Conservation (phyloP, 2,888 invertebrate species). For the Cheilosia urbana region DNA sequence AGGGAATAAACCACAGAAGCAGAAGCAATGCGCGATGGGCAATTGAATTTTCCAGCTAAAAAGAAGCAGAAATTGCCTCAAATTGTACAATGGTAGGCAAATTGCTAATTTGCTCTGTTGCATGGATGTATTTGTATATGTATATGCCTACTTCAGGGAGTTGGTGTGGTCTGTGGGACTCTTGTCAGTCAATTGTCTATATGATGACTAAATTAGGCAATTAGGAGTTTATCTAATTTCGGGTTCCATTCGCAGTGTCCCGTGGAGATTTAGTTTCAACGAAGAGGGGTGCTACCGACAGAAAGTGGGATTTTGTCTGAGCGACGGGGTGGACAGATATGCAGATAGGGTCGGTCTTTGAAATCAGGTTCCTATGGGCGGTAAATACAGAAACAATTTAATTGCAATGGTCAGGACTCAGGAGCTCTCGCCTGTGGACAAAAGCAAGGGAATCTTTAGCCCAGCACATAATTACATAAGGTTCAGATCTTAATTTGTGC, state of each 20-base stretch:
- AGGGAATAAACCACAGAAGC: slow-evolving; percentile 1
- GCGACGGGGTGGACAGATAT: too few species aligned
- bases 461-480: too few species aligned
- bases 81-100: slow-evolving; percentile 62
- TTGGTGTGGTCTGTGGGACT: slow-evolving; percentile 12
- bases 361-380: too few species aligned
- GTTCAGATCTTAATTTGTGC: too few species aligned
- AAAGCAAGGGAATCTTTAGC: too few species aligned
- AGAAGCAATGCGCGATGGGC: slow-evolving; percentile 20
- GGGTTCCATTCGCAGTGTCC: slow-evolving; percentile 8
- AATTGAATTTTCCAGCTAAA: slow-evolving; percentile 65
- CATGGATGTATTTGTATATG: not conserved
- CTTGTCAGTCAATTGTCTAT: slow-evolving; percentile 45
- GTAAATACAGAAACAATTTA: too few species aligned
- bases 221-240: slow-evolving; percentile 53
- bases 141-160: slow-evolving; percentile 37
- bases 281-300: slow-evolving; percentile 15
- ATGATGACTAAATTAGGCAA: slow-evolving; percentile 19
- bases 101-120: slow-evolving; percentile 59
- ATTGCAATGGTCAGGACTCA: too few species aligned
- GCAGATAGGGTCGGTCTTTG: too few species aligned
- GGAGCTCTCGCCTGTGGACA: too few species aligned
- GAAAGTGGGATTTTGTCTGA: not conserved
- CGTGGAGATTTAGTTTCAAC: slow-evolving; percentile 28
- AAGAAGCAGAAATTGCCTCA: slow-evolving; percentile 67